These are phyloP conservation scores for Scaptomyza montana DNA, from an alignment of 1,140 invertebrate genomes.

Conservation along the genomic window DNA sequence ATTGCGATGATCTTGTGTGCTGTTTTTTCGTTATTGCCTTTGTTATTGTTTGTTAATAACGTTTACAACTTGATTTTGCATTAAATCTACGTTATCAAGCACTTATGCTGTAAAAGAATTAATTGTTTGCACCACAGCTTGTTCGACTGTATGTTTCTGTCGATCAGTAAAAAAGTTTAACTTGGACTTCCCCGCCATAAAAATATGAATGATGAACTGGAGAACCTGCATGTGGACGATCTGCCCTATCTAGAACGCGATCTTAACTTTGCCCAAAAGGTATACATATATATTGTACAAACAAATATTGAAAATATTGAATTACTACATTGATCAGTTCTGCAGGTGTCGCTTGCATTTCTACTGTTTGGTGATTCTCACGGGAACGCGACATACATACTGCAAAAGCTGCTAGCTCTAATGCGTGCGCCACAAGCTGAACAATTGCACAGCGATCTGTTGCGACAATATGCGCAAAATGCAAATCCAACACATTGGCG, in stretches of 20 bases:
- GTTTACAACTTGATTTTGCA: not conserved
- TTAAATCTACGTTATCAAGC: not conserved
- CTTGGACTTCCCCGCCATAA: conserved; percentile 42
- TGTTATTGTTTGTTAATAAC: not conserved
- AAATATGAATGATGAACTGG: conserved; percentile 35
- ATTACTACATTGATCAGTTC: not conserved
- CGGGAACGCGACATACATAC: conserved; percentile 48
- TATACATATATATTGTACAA: not conserved
- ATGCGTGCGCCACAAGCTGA: not conserved
- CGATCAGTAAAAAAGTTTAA: conserved; percentile 8
- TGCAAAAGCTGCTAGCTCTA: conserved; percentile 62
- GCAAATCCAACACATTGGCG: conserved; percentile 56
- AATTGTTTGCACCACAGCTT: conserved; percentile 2
- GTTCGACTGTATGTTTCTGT: not conserved
- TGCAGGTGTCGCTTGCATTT: conserved; percentile 64
- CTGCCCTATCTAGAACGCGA: conserved; percentile 68
- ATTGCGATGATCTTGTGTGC: conserved; percentile 7
- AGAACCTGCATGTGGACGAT: conserved; percentile 58
- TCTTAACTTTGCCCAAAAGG: conserved; percentile 65
- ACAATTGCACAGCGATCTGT: conserved; percentile 45
- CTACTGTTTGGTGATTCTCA: conserved; percentile 65
- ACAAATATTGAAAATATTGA: not conserved
- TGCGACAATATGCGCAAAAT: conserved; percentile 60
- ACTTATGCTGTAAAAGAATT: not conserved
- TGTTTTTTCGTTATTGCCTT: not conserved